phyloP scores from a whole-genome alignment of 2,888 invertebrate genomes.

The Synergus umbraculus region DNA sequence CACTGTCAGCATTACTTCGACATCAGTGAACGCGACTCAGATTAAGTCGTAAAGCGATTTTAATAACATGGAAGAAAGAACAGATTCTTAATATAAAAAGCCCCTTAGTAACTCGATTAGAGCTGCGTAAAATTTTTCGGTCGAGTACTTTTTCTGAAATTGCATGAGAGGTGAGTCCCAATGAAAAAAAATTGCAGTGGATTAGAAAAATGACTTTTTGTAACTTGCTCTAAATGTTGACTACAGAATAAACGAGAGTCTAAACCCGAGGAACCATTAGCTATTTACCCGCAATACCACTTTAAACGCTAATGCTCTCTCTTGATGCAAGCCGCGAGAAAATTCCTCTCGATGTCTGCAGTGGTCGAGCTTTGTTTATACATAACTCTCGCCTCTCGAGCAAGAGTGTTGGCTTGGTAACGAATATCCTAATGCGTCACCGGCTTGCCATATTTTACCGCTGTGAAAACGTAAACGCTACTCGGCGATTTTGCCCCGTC shows the following conservation, averaged over 20 bases:
- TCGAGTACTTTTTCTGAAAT: not conserved
- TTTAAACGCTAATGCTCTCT: slow-evolving; percentile 26
- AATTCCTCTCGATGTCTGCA: slow-evolving; percentile 24
- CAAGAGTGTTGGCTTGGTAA: slow-evolving; percentile 32
- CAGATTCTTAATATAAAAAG: not conserved
- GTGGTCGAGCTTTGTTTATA: slow-evolving; percentile 35
- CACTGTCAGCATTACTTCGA: slow-evolving; percentile 14
- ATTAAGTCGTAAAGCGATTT: slow-evolving; percentile 24
- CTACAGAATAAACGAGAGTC: not conserved
- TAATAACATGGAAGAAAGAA: not conserved
- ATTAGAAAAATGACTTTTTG: no score
- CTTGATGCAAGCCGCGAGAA: slow-evolving; percentile 33
- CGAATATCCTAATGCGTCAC: slow-evolving; percentile 46
- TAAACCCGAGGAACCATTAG: not conserved
- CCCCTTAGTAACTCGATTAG: no score
- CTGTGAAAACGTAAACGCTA: slow-evolving; percentile 53
- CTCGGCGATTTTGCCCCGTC: slow-evolving; percentile 43
- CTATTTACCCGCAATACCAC: slow-evolving; percentile 22
- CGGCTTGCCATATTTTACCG: slow-evolving; percentile 53
- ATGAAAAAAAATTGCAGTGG: not conserved
- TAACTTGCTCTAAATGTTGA: not conserved
- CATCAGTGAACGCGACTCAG: not conserved
- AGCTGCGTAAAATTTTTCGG: no score
- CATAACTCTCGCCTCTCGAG: slow-evolving; percentile 29
- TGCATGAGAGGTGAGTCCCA: no score